Percentiles rank a stretch among this genome's conserved stretches.
These are phyloP conservation scores for Penaeus vannamei DNA, from an alignment of 1,140 invertebrate genomes.

Conservation along the genomic window DNA sequence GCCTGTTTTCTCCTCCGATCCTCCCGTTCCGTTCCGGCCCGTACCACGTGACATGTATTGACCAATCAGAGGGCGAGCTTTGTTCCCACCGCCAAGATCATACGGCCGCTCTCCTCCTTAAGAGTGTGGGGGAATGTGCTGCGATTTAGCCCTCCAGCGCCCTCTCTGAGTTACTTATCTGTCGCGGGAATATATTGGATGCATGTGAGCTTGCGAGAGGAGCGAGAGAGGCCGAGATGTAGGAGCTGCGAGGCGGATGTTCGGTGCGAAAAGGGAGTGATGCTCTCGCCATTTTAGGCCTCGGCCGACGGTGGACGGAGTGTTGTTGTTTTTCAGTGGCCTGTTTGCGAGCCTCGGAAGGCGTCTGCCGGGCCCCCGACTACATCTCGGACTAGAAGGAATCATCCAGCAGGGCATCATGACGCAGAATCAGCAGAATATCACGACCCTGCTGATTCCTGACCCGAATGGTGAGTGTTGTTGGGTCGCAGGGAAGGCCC, in stretches of 20 bases:
- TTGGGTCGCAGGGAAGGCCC: not conserved
- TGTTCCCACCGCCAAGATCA: slow-evolving; percentile 63
- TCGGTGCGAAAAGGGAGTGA: slow-evolving; percentile 54
- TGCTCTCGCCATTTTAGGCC: slow-evolving; percentile 64
- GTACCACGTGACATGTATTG: slow-evolving; percentile 64
- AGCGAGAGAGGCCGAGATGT: slow-evolving; percentile 35
- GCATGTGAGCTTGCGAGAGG: slow-evolving; percentile 33
- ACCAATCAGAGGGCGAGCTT: slow-evolving; percentile 65
- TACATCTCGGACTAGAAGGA: not conserved
- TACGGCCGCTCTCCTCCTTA: slow-evolving; percentile 43
- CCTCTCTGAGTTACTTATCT: not conserved
- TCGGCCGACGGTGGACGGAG: slow-evolving; percentile 49
- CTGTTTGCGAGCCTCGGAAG: slow-evolving; percentile 39
- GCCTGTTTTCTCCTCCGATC: too few species aligned
- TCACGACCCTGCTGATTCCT: slow-evolving; percentile 63
- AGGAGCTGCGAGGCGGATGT: slow-evolving; percentile 10
- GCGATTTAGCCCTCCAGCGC: not conserved
- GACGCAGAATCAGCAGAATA: slow-evolving; percentile 66
- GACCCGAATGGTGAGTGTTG: slow-evolving; percentile 66
- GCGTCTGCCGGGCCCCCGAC: slow-evolving; percentile 14
- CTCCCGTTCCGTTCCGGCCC: slow-evolving; percentile 22
- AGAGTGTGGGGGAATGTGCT: slow-evolving; percentile 30
- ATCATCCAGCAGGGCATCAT: slow-evolving; percentile 38
- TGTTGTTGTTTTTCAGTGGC: slow-evolving; percentile 63
- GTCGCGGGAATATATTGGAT: slow-evolving; percentile 28